Percentiles rank a stretch among this genome's conserved stretches.
Conservation (phyloP, 2,888 invertebrate genomes). For the Sminthurides aquaticus region DNA sequence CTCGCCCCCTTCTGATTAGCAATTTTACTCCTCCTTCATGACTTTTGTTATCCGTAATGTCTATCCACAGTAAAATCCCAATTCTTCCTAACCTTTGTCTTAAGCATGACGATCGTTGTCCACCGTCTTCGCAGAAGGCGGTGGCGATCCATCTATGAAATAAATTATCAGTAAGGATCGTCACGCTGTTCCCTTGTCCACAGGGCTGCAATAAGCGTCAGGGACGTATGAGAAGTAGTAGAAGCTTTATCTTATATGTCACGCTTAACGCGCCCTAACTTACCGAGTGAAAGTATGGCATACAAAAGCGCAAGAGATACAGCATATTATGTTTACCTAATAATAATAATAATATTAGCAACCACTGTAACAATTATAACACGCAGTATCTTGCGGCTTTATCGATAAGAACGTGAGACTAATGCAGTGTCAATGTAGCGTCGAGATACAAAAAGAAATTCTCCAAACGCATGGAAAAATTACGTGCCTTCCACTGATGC, state of each 20-base stretch:
- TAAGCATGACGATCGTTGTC: neutral
- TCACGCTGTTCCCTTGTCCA: neutral
- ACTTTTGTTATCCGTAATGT: neutral
- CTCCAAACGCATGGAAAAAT: too few relatives aligned
- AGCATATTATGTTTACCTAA: neutral
- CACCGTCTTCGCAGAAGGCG: neutral
- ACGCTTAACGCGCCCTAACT: neutral
- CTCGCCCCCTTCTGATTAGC: neutral
- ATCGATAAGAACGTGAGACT: too few relatives aligned
- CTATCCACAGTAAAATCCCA: neutral
- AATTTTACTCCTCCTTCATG: neutral
- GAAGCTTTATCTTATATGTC: too few relatives aligned
- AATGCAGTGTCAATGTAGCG: too few relatives aligned
- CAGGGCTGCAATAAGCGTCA: too few relatives aligned
- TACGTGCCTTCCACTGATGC: too few relatives aligned
- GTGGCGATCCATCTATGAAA: neutral
- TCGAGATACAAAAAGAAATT: too few relatives aligned
- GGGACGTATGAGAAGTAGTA: too few relatives aligned
- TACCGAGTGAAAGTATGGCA: neutral
- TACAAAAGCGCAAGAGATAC: neutral
- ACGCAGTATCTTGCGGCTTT: too few relatives aligned
- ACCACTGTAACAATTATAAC: too few relatives aligned
- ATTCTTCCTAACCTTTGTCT: neutral
- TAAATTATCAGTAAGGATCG: neutral
- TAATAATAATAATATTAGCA: too few relatives aligned